Evolutionary conservation across 2,888 invertebrate species (phyloP), one percentile per base, ranked within the genome.

Genomic region (Aleiodes testaceus): DNA sequence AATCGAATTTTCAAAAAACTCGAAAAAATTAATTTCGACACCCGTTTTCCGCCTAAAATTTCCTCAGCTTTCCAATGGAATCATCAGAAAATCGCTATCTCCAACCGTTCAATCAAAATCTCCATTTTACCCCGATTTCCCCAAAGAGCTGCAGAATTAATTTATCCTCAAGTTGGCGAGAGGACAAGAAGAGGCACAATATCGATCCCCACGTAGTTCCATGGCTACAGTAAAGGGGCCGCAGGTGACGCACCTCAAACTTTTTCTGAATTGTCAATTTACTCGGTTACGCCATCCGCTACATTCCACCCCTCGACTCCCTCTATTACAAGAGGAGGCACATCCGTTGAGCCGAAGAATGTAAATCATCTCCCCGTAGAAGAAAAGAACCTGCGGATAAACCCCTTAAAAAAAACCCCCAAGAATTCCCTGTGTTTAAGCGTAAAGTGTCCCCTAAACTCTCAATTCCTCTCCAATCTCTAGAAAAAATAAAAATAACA

Each of bases 261-360:
- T 76, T 77, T 77, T 74, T 74, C 65, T 52, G 77, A 75, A 79
- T 78, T 77, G 77, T 77, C 79, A 79, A 77, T 80, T 77, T 77
- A 73, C 75, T 69, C 42, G 42, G 50, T 50, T 45, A 63, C 22
- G 16, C 45, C 45, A 45, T 18, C 63, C 22, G 22, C 11, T 12
- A 55, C 22, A 55, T 63, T 66, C 63, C 53, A 20, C 36, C 22
- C n/a, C 49, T n/a, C 36, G 26, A 5, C 26, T 30, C 20, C 12
- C 20, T 49, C 42, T 44, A 42, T 42, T 59, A 59, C 14, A 59
- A 59, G 59, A 18, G 20, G 20, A 3, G 14, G 52, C 18, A 44
- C 53, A 66, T 66, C 52, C 66, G 42, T 47, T 50, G 55, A 70
- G 50, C 59, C 63, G 47, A 26, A 18, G 26, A 42, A 49, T 67